phyloP scores from a whole-genome alignment of 2,113 vertebrate species.

The Scomber scombrus region DNA sequence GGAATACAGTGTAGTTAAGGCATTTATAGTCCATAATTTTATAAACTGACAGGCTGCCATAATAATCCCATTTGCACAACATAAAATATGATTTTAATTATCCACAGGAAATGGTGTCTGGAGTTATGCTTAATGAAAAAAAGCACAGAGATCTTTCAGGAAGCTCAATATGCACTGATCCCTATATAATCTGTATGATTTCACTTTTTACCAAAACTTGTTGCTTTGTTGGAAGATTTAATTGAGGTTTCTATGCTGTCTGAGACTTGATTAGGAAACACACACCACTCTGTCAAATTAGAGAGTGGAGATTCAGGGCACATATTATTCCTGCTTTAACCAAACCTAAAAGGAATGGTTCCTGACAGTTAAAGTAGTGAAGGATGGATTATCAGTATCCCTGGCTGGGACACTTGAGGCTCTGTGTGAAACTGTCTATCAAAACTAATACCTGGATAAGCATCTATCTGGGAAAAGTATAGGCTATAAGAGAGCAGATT shows the following conservation, averaged over 20 bases:
- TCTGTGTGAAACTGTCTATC: neutral
- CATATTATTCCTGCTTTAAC: slow-evolving; percentile 40
- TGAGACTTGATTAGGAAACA: slow-evolving; percentile 1
- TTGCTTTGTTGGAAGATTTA: slow-evolving; percentile 31
- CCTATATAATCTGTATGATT: slow-evolving; percentile 34
- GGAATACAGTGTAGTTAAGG: neutral
- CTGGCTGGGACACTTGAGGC: slow-evolving; percentile 30
- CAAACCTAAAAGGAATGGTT: slow-evolving; percentile 6
- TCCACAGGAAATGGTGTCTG: slow-evolving; percentile 27
- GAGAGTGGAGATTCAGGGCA: slow-evolving; percentile 27
- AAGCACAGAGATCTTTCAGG: slow-evolving; percentile 25
- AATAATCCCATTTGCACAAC: slow-evolving; percentile 32
- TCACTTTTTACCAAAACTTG: slow-evolving; percentile 11
- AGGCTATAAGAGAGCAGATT: neutral
- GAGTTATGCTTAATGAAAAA: slow-evolving; percentile 21
- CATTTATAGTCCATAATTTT: slow-evolving; percentile 19
- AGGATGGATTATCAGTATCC: slow-evolving; percentile 23
- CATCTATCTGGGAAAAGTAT: slow-evolving; percentile 14
- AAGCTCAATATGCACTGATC: slow-evolving; percentile 43
- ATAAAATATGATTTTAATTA: slow-evolving; percentile 35
- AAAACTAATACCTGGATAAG: neutral
- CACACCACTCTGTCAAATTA: slow-evolving; percentile 10
- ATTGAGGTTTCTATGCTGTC: slow-evolving; percentile 13
- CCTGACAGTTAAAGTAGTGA: slow-evolving; percentile 19
- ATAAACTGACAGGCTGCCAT: slow-evolving; percentile 26